These are phyloP conservation scores for Drosophila merina DNA, from an alignment of 2,888 invertebrate genomes.

Conservation along the genomic window DNA sequence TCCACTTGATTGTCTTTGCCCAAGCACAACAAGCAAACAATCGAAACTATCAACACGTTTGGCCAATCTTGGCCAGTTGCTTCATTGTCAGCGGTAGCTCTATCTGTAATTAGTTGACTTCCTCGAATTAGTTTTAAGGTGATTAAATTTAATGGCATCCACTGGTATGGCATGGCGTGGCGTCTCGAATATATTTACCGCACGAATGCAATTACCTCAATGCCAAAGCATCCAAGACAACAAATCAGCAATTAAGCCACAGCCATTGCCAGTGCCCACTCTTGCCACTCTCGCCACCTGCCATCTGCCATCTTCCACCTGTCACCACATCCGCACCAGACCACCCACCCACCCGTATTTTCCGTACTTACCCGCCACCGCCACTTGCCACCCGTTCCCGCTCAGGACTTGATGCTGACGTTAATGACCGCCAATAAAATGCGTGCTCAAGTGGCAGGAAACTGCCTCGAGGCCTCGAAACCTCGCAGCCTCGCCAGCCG, in stretches of 20 bases:
- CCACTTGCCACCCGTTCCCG: conserved; percentile 3
- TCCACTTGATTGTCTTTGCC: conserved; percentile 14
- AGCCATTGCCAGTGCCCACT: conserved; percentile 11
- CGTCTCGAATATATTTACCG: conserved; percentile 49
- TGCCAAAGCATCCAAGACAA: conserved; percentile 43
- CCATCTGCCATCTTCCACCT: conserved; percentile 45
- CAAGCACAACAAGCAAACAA: conserved; percentile 4
- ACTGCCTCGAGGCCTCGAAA: conserved; percentile 34
- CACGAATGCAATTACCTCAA: conserved; percentile 51
- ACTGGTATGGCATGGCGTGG: conserved; percentile 8
- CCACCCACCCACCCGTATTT: too few relatives aligned
- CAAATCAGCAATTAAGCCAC: conserved; percentile 53
- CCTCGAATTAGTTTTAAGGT: conserved; percentile 50
- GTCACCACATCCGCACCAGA: neutral
- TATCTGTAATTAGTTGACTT: conserved; percentile 38
- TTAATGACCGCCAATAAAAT: conserved; percentile 77
- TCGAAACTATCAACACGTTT: conserved; percentile 38
- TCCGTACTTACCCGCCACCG: too few relatives aligned
- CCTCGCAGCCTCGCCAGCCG: conserved; percentile 2
- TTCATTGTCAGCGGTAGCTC: neutral
- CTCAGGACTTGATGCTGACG: conserved; percentile 54
- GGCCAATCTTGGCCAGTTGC: conserved; percentile 13
- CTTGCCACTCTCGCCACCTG: conserved; percentile 7
- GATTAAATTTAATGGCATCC: conserved; percentile 46
- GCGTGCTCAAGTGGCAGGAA: conserved; percentile 72